These are phyloP conservation scores for Brachionus calyciflorus DNA, from an alignment of 1,140 invertebrate species.

Conservation along the genomic window DNA sequence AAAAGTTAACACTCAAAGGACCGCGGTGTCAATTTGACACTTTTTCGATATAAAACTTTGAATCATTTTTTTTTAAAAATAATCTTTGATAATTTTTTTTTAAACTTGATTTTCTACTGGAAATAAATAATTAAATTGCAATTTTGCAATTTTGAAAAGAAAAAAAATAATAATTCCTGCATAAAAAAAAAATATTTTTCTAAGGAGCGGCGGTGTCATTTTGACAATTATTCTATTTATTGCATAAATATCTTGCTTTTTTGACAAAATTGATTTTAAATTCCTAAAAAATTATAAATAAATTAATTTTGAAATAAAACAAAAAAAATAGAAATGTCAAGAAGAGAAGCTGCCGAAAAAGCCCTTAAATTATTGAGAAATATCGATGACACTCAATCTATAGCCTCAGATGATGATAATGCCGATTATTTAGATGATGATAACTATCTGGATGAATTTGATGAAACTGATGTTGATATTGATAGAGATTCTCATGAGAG, in stretches of 20 bases:
- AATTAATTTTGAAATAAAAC: constrained; percentile 10
- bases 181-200: not conserved
- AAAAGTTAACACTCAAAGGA: not conserved
- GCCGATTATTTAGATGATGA: not conserved
- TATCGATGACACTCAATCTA: not conserved
- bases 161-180: not conserved
- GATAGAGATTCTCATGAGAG: too few relatives aligned
- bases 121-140: not conserved
- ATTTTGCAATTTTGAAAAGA: not conserved
- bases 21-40: constrained; percentile 5
- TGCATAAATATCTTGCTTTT: not conserved
- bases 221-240: not conserved
- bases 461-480: too few relatives aligned
- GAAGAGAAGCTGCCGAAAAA: not conserved
- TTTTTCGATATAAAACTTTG: not conserved
- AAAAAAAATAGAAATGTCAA: not conserved
- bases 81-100: not conserved
- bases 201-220: not conserved
- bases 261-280: not conserved
- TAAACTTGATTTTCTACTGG: not conserved
- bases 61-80: not conserved
- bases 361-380: not conserved
- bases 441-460: too few relatives aligned
- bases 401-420: not conserved
- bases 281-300: not conserved